Evolutionary conservation across 1,140 invertebrate genomes (phyloP), one percentile per base, ranked within the genome.

Genomic region (Caligus rogercresseyi): DNA sequence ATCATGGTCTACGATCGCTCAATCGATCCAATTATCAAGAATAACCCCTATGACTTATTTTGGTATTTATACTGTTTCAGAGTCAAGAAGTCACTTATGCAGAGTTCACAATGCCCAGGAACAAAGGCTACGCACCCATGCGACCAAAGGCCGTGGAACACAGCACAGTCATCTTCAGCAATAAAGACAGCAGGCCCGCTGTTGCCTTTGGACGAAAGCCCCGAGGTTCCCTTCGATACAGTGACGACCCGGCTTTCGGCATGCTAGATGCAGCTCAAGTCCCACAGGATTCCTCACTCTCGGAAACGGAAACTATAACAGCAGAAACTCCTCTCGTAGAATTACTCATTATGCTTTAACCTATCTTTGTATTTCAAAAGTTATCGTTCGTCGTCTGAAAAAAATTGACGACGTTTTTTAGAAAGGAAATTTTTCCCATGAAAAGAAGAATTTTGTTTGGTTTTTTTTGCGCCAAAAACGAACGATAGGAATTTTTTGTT

Each of bases 81-180:
- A 60, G 57, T 21, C 57, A 60, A 60, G 57, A 60, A 31, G 57
- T 60, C 24, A 60, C 57, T 1, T 60, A 60, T 19, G 57, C 57
- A 31, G 57, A 60, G n/a, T 31, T 60, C 3, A 26, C 57, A 2
- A 24, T 60, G 25, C 57, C 57, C 1, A 60, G 57, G 24, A 60
- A 60, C 11, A 25, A 60, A 43, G 57, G 57, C 24, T 60, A 60
- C 21, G 57, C 54, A n/a, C 54, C 54, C 1, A 20, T 56, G 18
- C 19, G 31, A n/a, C 31, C 31, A 11, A 43, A n/a, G n/a, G n/a
- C n/a, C 31, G 31, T 43, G n/a, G 31, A 43, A 43, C 7, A 43
- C 31, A 43, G n/a, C 31, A 11, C 31, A 11, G 31, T 43, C n/a
- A 7, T 11, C n/a, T 43, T 43, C 31, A 11, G 7, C 7, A 43